Base-by-base conservation (phyloP, 1,140 invertebrate species). In the Calycopis cecrops region DNA sequence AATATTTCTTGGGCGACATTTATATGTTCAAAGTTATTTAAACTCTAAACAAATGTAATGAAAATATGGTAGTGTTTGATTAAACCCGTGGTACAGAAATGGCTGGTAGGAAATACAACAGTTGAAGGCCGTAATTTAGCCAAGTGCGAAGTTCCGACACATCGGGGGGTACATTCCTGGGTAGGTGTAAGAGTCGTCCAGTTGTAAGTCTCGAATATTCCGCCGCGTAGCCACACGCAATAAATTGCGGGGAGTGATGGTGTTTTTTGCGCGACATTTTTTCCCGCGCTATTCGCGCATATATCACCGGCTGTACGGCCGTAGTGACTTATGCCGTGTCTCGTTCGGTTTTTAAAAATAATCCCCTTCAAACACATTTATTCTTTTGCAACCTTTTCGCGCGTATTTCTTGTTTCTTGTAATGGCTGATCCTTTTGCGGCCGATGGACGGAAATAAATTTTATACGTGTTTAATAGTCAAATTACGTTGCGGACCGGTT, bases 91-190 rank as follows among this genome's bases (percentile, higher is more conserved):
- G 61, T 55, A 65, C 16, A 34, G 35, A 52, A 63, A 54, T 63
- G 55, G 57, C 53, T 54, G 55, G 56, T 48, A 59, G 63, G 59
- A 64, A 64, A 69, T 63, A 69, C 61, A 63, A 58, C 53, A 49
- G 62, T 63, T 65, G 52, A 48, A 59, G 65, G 73, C 73, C 74
- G 78, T 84, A 84, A 84, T 81, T 86, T 81, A 83, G 73, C 73
- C 67, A 83, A 75, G 83, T 86, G 83, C 69, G 75, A 84, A 86
- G 79, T 86, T 76, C 76, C 72, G 69, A 84, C 83, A 77, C 83
- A 76, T 79, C 79, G 67, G 83, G 83, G 83, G 80, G 83, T 76
- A 77, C 63, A 76, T 75, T 75, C 75, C 64, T 59, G 68, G 64
- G 65, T 68, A 77, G 74, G 72, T 77, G 76, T 73, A 74, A 76